Conservation (phyloP, 2,888 invertebrate species). For the Limnephilus lunatus region DNA sequence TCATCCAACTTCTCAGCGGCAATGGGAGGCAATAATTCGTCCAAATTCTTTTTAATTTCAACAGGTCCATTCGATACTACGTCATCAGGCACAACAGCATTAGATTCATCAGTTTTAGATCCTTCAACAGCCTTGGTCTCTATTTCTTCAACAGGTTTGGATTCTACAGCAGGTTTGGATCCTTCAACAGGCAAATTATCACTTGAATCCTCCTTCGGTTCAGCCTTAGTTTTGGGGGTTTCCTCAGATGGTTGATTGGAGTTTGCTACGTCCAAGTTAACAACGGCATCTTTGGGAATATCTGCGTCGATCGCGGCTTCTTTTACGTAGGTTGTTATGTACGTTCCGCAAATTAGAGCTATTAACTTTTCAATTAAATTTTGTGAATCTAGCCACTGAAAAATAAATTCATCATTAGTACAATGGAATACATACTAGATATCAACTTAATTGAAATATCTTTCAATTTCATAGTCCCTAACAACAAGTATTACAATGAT, state of each 20-base stretch:
- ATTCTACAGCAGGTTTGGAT: neutral
- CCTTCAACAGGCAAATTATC: slow-evolving; percentile 21
- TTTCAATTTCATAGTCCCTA: no score
- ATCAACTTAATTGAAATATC: neutral
- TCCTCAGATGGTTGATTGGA: slow-evolving; percentile 28
- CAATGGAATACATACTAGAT: neutral
- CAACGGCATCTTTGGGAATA: neutral
- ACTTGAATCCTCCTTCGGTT: slow-evolving; percentile 19
- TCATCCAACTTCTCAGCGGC: slow-evolving; percentile 73
- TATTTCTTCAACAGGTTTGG: neutral
- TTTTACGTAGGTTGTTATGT: slow-evolving; percentile 20
- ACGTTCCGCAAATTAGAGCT: slow-evolving; percentile 76
- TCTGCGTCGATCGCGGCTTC: neutral
- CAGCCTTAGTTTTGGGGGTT: neutral
- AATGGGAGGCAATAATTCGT: slow-evolving; percentile 81
- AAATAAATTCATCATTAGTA: slow-evolving; percentile 20
- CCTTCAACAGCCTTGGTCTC: neutral
- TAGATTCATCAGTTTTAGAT: neutral
- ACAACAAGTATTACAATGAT: no score
- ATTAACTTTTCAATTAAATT: slow-evolving; percentile 89
- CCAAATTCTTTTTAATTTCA: slow-evolving; percentile 69
- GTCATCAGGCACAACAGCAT: slow-evolving; percentile 47
- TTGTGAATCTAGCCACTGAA: slow-evolving; percentile 93
- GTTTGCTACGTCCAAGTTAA: slow-evolving; percentile 23
- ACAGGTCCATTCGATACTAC: slow-evolving; percentile 46